phyloP scores from a whole-genome alignment of 2,797 vertebrate species.

The Hemitrygon akajei region DNA sequence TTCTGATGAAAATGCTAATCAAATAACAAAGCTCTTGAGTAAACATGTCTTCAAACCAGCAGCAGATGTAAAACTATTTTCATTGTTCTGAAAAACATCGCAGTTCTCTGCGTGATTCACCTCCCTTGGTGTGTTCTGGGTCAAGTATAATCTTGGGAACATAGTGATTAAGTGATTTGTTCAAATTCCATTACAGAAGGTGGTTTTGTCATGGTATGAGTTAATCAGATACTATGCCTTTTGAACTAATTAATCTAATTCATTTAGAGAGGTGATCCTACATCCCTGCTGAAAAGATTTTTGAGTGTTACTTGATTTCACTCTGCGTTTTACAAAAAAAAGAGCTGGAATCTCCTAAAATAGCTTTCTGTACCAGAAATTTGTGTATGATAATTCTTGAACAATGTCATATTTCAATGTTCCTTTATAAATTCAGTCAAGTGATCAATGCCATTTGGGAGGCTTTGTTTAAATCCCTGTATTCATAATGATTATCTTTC shows the following conservation, averaged over 20 bases:
- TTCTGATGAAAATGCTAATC: neutral
- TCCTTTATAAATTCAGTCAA: neutral
- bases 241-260: slow-evolving; percentile 3
- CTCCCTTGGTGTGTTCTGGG: slow-evolving; percentile 25
- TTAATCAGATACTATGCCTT: neutral
- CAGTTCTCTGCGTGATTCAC: neutral
- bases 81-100: neutral
- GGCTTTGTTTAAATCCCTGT: neutral
- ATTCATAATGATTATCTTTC: neutral
- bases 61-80: neutral
- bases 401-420: neutral
- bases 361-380: neutral
- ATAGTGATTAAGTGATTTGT: neutral
- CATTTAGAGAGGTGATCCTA: neutral
- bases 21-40: neutral
- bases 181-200: slow-evolving; percentile 1
- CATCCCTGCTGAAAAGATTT: neutral
- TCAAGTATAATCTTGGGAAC: neutral
- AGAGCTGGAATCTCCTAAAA: neutral
- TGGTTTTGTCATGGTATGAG: slow-evolving; percentile 5
- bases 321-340: neutral
- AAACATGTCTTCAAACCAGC: neutral
- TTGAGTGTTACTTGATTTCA: neutral
- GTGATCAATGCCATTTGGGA: slow-evolving; percentile 11
- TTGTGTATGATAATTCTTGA: neutral